A percentile compares a stretch with the other conserved stretches of the same genome.
phyloP scores from a whole-genome alignment of 2,797 vertebrate species.

The Hybognathus amarus region DNA sequence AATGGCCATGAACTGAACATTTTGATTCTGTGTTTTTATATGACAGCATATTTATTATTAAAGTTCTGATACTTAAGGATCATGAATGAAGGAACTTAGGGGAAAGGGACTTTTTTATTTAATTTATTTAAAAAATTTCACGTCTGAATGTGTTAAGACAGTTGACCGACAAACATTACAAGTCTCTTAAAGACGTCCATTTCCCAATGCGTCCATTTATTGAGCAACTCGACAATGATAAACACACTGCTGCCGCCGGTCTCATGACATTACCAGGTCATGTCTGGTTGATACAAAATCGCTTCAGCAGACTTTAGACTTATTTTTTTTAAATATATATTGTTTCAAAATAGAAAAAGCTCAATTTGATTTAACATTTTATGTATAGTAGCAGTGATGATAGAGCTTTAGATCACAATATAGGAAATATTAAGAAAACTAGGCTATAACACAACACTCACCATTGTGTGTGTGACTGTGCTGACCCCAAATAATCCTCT shows the following conservation, averaged over 20 bases:
- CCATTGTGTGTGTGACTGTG: constrained; percentile 20
- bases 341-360: background rate
- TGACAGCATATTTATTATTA: background rate
- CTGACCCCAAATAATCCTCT: background rate
- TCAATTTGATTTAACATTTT: background rate
- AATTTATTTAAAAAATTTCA: background rate
- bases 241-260: background rate
- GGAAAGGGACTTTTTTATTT: background rate
- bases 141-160: background rate
- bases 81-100: background rate
- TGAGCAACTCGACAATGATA: background rate
- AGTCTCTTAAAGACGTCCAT: background rate
- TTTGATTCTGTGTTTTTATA: background rate
- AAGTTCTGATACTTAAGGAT: background rate
- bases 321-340: too few species aligned
- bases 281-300: background rate
- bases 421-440: background rate
- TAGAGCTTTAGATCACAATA: background rate
- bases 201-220: background rate
- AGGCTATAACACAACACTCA: background rate
- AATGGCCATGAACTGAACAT: background rate
- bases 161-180: background rate
- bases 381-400: background rate
- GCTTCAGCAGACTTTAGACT: background rate
- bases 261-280: background rate